Evolutionary conservation across 2,797 vertebrate genomes (phyloP).

Genomic region (Sylvilagus floridanus): DNA sequence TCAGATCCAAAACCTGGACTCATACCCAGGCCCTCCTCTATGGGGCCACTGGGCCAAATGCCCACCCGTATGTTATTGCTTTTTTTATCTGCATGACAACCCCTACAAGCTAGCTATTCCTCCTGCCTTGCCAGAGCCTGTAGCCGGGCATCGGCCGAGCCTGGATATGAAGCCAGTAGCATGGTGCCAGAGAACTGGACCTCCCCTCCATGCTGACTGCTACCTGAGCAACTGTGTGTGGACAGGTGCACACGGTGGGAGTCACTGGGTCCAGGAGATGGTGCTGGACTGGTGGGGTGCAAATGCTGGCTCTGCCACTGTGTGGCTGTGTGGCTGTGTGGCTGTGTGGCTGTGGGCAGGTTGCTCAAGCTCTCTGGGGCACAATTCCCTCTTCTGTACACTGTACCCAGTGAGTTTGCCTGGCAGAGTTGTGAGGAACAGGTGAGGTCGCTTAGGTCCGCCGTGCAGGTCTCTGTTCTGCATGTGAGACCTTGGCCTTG

Average conservation of each 20-base stretch:
- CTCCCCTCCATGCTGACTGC: background rate
- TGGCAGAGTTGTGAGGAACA: background rate
- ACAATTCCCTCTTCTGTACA: background rate
- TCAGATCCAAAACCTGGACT: too few relatives aligned
- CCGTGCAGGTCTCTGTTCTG: background rate
- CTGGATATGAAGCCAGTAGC: background rate
- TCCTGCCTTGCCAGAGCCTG: background rate
- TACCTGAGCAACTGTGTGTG: background rate
- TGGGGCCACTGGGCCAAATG: too few relatives aligned
- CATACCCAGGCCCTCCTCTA: background rate
- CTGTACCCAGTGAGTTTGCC: background rate
- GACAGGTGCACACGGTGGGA: background rate
- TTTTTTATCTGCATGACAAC: constrained; percentile 22
- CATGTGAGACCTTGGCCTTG: background rate
- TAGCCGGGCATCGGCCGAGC: background rate
- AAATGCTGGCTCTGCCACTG: background rate
- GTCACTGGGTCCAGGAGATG: background rate
- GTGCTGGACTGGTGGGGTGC: background rate
- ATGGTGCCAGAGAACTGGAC: background rate
- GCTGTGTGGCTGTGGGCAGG: background rate
- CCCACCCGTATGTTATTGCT: background rate
- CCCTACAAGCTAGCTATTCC: background rate
- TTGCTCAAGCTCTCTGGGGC: background rate
- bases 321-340: background rate
- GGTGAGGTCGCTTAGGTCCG: background rate